Evolutionary conservation across 2,797 vertebrate genomes (phyloP).

Genomic region (Anguilla pacifica): DNA sequence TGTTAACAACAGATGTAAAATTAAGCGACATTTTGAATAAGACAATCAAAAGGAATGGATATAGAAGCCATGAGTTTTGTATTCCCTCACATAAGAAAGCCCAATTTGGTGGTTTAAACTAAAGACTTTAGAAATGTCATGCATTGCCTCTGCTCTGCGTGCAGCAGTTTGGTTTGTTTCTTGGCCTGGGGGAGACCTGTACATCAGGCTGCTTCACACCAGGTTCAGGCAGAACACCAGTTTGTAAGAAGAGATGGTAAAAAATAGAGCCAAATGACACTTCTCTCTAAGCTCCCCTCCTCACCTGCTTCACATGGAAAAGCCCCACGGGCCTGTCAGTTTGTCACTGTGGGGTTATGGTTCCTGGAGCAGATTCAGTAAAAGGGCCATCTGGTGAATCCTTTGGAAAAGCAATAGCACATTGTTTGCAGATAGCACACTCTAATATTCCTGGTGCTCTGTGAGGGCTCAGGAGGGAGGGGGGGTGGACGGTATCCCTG

Average conservation of each 20-base stretch:
- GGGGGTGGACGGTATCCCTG: constrained; percentile 25
- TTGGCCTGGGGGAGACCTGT: neutral
- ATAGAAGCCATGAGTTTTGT: constrained; percentile 14
- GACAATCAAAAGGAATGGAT: neutral
- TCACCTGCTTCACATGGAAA: constrained; percentile 31
- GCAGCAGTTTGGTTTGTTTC: neutral
- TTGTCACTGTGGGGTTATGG: constrained; percentile 11
- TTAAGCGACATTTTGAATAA: neutral
- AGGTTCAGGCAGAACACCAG: neutral
- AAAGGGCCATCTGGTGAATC: constrained; percentile 26
- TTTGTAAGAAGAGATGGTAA: neutral
- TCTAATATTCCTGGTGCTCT: constrained; percentile 27
- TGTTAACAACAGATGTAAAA: neutral
- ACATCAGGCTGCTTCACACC: neutral
- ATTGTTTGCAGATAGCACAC: constrained; percentile 27
- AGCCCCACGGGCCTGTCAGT: neutral
- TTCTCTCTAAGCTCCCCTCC: constrained; percentile 19
- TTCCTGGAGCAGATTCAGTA: constrained; percentile 10
- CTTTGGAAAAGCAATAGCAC: constrained; percentile 27
- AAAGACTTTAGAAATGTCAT: neutral
- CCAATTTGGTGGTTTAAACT: neutral
- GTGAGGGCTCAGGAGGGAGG: constrained; percentile 19
- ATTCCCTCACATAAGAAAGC: neutral
- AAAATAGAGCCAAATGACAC: constrained; percentile 3
- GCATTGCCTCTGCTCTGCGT: neutral